Percentiles rank a stretch among this genome's conserved stretches.
phyloP scores from a whole-genome alignment of 2,113 vertebrate species.

The Trematocara macrostoma region DNA sequence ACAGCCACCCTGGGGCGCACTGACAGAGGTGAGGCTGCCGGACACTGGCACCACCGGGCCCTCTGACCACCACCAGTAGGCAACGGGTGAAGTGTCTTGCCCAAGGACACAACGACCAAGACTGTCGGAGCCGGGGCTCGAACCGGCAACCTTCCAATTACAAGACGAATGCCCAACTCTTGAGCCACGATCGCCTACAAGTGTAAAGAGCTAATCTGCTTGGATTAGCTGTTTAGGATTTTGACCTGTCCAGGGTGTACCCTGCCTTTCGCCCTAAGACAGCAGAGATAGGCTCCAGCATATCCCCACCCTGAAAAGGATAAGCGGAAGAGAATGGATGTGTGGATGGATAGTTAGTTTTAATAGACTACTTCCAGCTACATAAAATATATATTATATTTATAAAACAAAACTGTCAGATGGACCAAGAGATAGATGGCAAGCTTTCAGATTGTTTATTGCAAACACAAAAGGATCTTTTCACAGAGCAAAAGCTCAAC shows the following conservation, averaged over 20 bases:
- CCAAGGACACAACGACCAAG: no score
- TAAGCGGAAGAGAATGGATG: not conserved
- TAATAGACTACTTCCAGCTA: not conserved
- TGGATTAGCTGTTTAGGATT: not conserved
- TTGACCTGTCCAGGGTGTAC: not conserved
- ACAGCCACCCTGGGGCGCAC: no score
- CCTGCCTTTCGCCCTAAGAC: not conserved
- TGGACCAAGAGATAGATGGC: not conserved
- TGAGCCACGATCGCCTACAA: no score
- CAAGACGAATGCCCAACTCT: no score
- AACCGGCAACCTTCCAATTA: no score
- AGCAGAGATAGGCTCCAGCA: not conserved
- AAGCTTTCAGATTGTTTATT: not conserved
- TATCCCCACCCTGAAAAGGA: not conserved
- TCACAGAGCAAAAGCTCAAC: not conserved
- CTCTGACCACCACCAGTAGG: no score
- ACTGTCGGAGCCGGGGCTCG: no score
- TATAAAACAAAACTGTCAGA: not conserved
- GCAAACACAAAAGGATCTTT: not conserved
- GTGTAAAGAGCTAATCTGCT: no score
- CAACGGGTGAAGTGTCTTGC: no score
- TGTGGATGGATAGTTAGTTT: not conserved
- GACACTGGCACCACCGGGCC: no score
- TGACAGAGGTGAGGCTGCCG: no score
- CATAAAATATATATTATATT: not conserved